These are phyloP conservation scores for Idaea biselata DNA, from an alignment of 2,888 invertebrate genomes.

Conservation along the genomic window DNA sequence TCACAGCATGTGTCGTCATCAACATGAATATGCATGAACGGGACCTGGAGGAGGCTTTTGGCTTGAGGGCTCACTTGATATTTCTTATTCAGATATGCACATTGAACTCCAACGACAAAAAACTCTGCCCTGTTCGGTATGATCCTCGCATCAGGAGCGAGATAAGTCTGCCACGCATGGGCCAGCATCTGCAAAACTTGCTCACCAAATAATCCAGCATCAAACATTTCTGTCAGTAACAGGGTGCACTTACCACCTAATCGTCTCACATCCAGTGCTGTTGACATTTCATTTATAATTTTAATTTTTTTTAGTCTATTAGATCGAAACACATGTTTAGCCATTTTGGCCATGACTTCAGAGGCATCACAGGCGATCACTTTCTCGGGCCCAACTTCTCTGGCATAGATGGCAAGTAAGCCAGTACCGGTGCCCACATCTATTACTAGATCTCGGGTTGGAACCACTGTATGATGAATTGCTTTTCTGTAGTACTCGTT, in stretches of 20 bases:
- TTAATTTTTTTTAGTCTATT: slow-evolving; percentile 75
- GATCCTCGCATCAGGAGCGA: slow-evolving; percentile 72
- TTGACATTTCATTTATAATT: slow-evolving; percentile 82
- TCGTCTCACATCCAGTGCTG: slow-evolving; percentile 72
- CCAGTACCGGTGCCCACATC: slow-evolving; percentile 91
- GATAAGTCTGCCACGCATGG: slow-evolving; percentile 85
- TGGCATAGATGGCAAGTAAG: slow-evolving; percentile 85
- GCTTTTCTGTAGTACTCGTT: slow-evolving; percentile 85
- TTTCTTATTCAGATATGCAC: slow-evolving; percentile 69
- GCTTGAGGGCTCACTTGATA: slow-evolving; percentile 57
- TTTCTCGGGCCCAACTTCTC: slow-evolving; percentile 72
- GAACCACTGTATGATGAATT: slow-evolving; percentile 77
- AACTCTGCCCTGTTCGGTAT: slow-evolving; percentile 83
- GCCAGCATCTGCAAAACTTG: slow-evolving; percentile 83
- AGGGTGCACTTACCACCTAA: slow-evolving; percentile 81
- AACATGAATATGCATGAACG: slow-evolving; percentile 39
- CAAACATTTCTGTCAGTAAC: slow-evolving; percentile 89
- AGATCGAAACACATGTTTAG: slow-evolving; percentile 63
- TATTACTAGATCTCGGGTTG: slow-evolving; percentile 75
- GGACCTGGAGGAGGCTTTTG: slow-evolving; percentile 52
- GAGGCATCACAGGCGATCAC: slow-evolving; percentile 86
- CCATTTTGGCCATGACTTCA: slow-evolving; percentile 82
- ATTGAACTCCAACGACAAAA: slow-evolving; percentile 83
- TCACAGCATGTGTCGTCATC: slow-evolving; percentile 42
- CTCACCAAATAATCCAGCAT: slow-evolving; percentile 90